These are phyloP conservation scores for Pemphredon lugubris DNA, from an alignment of 2,888 invertebrate genomes.

Conservation along the genomic window DNA sequence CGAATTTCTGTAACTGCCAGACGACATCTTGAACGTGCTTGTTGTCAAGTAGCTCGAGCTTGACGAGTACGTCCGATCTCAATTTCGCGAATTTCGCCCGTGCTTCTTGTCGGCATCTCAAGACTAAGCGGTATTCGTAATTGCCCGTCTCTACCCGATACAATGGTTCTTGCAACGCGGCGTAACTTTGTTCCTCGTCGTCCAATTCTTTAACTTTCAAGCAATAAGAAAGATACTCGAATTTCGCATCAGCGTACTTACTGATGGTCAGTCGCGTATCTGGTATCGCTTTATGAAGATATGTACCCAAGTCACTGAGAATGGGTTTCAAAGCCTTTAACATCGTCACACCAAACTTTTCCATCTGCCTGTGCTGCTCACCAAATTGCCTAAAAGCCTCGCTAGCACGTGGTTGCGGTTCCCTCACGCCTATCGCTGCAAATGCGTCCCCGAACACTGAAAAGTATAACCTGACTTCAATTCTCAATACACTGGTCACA, in stretches of 20 bases:
- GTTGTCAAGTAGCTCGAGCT: slow-evolving; percentile 97
- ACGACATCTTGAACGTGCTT: slow-evolving; percentile 99
- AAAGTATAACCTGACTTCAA: no score
- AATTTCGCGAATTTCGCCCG: slow-evolving; percentile 91
- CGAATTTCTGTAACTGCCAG: slow-evolving; percentile 90
- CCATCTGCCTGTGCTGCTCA: slow-evolving; percentile 95
- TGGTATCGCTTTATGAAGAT: slow-evolving; percentile 98
- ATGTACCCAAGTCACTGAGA: slow-evolving; percentile 96
- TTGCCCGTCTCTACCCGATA: slow-evolving; percentile 99
- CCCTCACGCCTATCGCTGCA: slow-evolving; percentile 95
- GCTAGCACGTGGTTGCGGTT: slow-evolving; percentile 96
- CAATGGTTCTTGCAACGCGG: slow-evolving; percentile 95
- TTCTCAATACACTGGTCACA: no score
- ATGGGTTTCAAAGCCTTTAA: slow-evolving; percentile 96
- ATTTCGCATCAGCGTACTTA: slow-evolving; percentile 99
- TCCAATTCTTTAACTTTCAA: slow-evolving; percentile 99
- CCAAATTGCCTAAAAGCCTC: slow-evolving; percentile 98
- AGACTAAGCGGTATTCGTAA: slow-evolving; percentile 97
- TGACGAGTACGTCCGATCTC: slow-evolving; percentile 95
- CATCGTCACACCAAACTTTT: slow-evolving; percentile 94
- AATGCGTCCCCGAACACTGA: slow-evolving; percentile 96
- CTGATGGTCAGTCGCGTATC: slow-evolving; percentile 98
- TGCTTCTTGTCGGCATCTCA: slow-evolving; percentile 98
- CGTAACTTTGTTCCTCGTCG: slow-evolving; percentile 98
- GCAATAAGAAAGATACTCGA: slow-evolving; percentile 99